Evolutionary conservation across 2,797 vertebrate species (phyloP).

Genomic region (Epinephelus awoara): DNA sequence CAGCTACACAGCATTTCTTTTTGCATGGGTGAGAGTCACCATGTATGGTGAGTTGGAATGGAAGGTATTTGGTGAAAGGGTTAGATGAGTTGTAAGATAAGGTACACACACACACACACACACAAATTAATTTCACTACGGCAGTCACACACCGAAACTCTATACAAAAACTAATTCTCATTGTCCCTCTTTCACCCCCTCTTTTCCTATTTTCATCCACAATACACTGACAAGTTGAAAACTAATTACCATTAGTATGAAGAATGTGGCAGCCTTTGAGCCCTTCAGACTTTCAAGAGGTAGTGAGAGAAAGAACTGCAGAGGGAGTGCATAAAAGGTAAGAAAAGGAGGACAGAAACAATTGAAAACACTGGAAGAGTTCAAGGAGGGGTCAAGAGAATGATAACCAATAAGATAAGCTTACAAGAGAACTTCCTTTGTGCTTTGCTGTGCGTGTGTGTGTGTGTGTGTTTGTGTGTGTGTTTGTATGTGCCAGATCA

Average conservation of each 20-base stretch:
- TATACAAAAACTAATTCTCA: constrained; percentile 15
- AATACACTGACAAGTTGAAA: neutral
- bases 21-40: constrained; percentile 53
- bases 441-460: neutral
- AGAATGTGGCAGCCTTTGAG: constrained; percentile 24
- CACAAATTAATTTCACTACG: neutral
- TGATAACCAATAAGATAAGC: constrained; percentile 31
- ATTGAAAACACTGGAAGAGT: constrained; percentile 10
- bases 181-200: neutral
- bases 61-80: constrained; percentile 53
- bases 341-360: constrained; percentile 9
- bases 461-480: too few species aligned
- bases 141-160: constrained; percentile 19
- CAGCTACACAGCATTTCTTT: constrained; percentile 75
- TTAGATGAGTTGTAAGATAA: constrained; percentile 72
- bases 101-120: neutral
- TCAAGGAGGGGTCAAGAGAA: constrained; percentile 24
- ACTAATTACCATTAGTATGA: constrained; percentile 22
- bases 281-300: constrained; percentile 11
- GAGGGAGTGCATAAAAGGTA: neutral
- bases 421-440: neutral
- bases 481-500: neutral
- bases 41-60: constrained; percentile 59
- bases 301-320: neutral
- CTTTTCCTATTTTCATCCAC: constrained; percentile 21